Base-by-base conservation (phyloP, 2,797 vertebrate genomes). In the Xyrichtys novacula region DNA sequence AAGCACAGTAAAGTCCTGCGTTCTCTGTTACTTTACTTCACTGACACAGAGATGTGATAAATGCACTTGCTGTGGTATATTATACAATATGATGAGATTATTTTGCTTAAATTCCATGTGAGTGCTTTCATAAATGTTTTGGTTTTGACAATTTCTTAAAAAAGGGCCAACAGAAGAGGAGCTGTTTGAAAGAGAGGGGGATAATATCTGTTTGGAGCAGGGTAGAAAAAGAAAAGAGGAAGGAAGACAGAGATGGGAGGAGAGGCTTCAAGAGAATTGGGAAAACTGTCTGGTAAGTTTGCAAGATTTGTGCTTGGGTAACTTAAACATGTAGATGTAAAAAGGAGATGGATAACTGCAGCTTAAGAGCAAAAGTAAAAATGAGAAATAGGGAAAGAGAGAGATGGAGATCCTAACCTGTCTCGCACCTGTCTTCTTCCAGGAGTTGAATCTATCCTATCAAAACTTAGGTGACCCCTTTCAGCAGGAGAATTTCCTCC, bases 391-490 rank as follows among this genome's bases (percentile, higher is more conserved):
- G 10, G 15, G 8, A 31, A 29, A 44, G 17, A 28, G 5, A 20
- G n/a, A 42, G 16, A 29, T 32, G 20, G 31, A 39, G 25, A 23
- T 25, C 0, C 44, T 80, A 34, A 64, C n/a, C 1, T 3, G 65
- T 43, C 39, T 22, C 9, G 28, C 20, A 3, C n/a, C 28, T 39
- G 17, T 74, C 31, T 79, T 17, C 60, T 72, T 50, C 43, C 74
- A 98, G 96, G 95, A 95, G 86, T 38, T 98, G 81, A 98, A 99
- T 83, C 91, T 98, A 82, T 98, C 96, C 75, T 98, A 96, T 90
- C 97, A 99, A 89, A 94, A 96, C 85, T 84, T 98, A 84, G 96
- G 97, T 17, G 95, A 98, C 34, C 82, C 88, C 55, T 97, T 95
- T 86, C 96, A 98, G 89, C 75, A 91, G 79, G 94, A 96, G 82